Base-by-base conservation (phyloP, 2,888 invertebrate genomes). In the Dorcus parallelipipedus region DNA sequence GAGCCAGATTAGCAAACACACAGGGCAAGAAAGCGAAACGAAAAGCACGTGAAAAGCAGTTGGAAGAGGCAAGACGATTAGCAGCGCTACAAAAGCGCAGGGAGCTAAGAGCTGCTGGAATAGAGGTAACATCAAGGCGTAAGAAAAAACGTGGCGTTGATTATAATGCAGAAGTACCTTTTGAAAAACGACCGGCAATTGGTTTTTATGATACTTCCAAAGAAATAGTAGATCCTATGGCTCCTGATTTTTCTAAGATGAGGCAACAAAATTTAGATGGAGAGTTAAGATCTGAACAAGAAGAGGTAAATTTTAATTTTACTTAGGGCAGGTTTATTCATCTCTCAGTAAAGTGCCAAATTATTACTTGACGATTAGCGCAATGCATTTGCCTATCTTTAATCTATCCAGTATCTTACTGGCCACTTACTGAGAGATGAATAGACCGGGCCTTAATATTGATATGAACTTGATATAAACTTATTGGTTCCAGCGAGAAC, bases 51-150 rank as follows among this genome's bases (percentile, higher is more conserved):
- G 99, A 99, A 76, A 97, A 98, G 78, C 99, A 99, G 77, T 80
- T 99, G 65, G 97, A 99, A 76, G 99, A 99, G 79, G 99, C 99
- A 0, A 84, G 98, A 26, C 84, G 99, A 14, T 82, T 99, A 47
- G 99, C 99, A 0, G 95, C 98, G 0, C 78, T 99, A 54, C 99
- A 99, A 79, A 99, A 99, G 78, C 85, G 97, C n/a, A 82, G 99
- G 42, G 99, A 99, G 78, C 81, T 99, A 45, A 87, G 97, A 66
- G 98, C 98, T 61, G 99, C 99, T 17, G 99, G 99, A 4, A 97
- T 99, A 62, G 86, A 81, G 66, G 81, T 82, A 3, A 75, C 79
- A 53, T 73, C 78, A 4, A 68, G 85, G 23, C 84, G 87, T 56
- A 89, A 88, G 71, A 87, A 86, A 73, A 88, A 95, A 75, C 89